These are phyloP conservation scores for Drosophila paranaensis DNA, from an alignment of 2,888 invertebrate species.

Conservation along the genomic window DNA sequence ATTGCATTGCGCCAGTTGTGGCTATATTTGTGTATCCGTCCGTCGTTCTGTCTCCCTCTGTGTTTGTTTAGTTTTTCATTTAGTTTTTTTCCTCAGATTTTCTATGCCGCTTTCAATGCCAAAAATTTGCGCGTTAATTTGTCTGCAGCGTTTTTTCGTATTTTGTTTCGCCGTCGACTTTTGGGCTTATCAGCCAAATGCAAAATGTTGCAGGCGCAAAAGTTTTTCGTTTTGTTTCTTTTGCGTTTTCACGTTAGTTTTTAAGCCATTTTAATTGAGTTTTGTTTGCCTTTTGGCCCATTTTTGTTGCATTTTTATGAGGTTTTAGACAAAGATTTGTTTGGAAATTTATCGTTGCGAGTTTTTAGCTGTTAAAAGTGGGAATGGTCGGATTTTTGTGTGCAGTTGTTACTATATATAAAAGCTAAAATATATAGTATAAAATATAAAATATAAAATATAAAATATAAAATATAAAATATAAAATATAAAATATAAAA, in stretches of 20 bases:
- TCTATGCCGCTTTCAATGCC: constrained; percentile 43
- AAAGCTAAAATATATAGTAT: neutral
- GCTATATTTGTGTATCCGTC: constrained; percentile 7
- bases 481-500: too few species aligned
- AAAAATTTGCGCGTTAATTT: constrained; percentile 66
- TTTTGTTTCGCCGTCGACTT: constrained; percentile 35
- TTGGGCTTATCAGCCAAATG: constrained; percentile 53
- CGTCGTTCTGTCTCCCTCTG: neutral
- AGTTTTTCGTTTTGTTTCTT: constrained; percentile 26
- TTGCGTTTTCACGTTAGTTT: constrained; percentile 29
- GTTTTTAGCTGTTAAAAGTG: constrained; percentile 3
- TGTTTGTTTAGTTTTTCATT: constrained; percentile 32
- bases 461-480: too few species aligned
- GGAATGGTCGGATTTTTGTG: neutral
- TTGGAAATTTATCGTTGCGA: constrained; percentile 11
- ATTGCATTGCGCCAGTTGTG: constrained; percentile 48
- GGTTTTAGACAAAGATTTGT: constrained; percentile 22
- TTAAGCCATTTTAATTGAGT: constrained; percentile 64
- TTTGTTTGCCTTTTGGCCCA: constrained; percentile 28
- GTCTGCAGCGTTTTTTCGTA: constrained; percentile 16
- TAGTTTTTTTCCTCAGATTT: constrained; percentile 15
- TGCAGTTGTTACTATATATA: neutral
- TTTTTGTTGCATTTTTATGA: constrained; percentile 17
- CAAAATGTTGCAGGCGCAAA: constrained; percentile 35
- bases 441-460: neutral